Conservation (phyloP, 2,888 invertebrate species). For the Keiferia lycopersicella region DNA sequence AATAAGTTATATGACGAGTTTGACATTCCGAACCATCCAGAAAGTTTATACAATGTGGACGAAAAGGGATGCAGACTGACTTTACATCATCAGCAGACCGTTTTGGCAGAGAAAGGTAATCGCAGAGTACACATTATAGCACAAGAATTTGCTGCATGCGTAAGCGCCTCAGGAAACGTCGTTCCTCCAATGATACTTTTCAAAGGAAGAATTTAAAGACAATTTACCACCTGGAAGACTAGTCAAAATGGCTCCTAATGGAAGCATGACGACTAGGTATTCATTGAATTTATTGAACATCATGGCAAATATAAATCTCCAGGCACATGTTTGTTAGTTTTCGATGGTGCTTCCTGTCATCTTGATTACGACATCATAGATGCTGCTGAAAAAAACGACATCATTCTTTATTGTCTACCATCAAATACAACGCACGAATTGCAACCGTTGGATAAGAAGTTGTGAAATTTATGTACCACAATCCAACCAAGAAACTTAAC, state of each 20-base stretch:
- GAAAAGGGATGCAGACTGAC: conserved; percentile 36
- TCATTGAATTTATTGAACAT: conserved; percentile 31
- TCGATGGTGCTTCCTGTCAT: conserved; percentile 30
- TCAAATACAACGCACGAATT: no score
- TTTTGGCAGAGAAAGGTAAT: conserved; percentile 31
- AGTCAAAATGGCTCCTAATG: conserved; percentile 31
- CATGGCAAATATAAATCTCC: conserved; percentile 27
- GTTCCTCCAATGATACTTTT: conserved; percentile 35
- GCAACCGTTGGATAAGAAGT: conserved; percentile 33
- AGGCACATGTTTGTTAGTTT: conserved; percentile 33
- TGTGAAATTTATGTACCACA: conserved; percentile 4
- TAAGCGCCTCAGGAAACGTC: conserved; percentile 32
- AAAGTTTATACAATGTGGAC: conserved; percentile 35
- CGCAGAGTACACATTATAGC: conserved; percentile 34
- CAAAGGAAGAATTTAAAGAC: conserved; percentile 31
- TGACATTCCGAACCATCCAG: conserved; percentile 35
- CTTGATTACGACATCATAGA: conserved; percentile 2
- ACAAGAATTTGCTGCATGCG: conserved; percentile 34
- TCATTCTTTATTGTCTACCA: conserved; percentile 19
- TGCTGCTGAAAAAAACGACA: conserved; percentile 30
- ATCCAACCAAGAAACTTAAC: background rate
- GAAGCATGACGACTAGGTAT: conserved; percentile 26
- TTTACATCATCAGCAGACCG: conserved; percentile 34
- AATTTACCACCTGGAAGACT: conserved; percentile 34
- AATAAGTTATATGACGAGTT: conserved; percentile 35